Percentiles rank a stretch among this genome's conserved stretches.
These are phyloP conservation scores for Mus musculus DNA, from an alignment of 2,113 vertebrate species.

Conservation along the genomic window GRCm39 chr16:39834501-39835000, in stretches of 20 bases:
- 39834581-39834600: constrained; percentile 27
- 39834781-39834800: neutral
- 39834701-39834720: neutral
- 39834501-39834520: constrained; percentile 69
- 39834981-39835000: constrained; percentile 39
- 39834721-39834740: neutral
- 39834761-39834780: neutral
- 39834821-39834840: neutral
- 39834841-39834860: constrained; percentile 15
- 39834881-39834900: neutral
- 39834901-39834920: neutral
- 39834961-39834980: neutral
- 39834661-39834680: constrained; percentile 46
- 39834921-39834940: neutral
- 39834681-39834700: constrained; percentile 36
- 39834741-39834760: neutral
- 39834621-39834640: constrained; percentile 6
- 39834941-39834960: constrained; percentile 45
- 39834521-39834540: constrained; percentile 54
- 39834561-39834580: constrained; percentile 49
- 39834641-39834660: constrained; percentile 44
- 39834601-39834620: constrained; percentile 27
- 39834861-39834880: neutral
- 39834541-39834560: constrained; percentile 46
- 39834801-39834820: neutral